Base-by-base conservation (phyloP, 1,140 invertebrate species). In the Eurosta solidaginis region DNA sequence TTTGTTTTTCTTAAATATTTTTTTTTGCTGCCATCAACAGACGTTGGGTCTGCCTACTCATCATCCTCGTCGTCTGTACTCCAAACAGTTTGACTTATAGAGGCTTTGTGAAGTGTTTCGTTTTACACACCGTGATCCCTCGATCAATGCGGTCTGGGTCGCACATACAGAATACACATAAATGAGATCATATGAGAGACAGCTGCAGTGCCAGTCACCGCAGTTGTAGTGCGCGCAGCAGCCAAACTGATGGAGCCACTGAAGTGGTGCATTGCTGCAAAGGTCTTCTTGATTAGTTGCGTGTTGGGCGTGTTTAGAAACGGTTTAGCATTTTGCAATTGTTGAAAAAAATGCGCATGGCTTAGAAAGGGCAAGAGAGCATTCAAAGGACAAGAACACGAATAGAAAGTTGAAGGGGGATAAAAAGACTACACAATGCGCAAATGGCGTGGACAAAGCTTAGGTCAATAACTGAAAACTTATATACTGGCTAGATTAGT, bases 201-300 rank as follows among this genome's bases (percentile, higher is more conserved):
- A 68, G 59, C 59, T 68, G 33, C 59, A 68, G 36, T 68, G 36
- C 59, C 33, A 40, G 59, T 33, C 59, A 20, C 59, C 59, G 59
- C 29, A 20, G 33, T 22, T 17, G 59, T 40, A 47, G 14, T 20
- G 59, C 27, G 12, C 59, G 40, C 27, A 22, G 59, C 59, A 68
- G 10, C 33, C 33, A 33, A 20, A 9, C 33, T 40, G 59, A 40
- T 68, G 33, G 22, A 68, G 59, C 59, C 59, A 33, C 59, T 68
- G 59, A 68, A 68, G 59, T 33, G 59, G 59, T 68, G 40, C n/a
- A 68, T 68, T 68, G 59, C 36, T 68, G 59, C n/a, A 68, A 68
- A 68, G 59, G 59, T 68, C 59, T 68, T 22, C 33, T 68, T 68
- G 59, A 40, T 68, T 68, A 68, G 59, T 68, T 68, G 59, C 22